phyloP scores from a whole-genome alignment of 2,113 vertebrate genomes.

The Pseudopipra pipra region DNA sequence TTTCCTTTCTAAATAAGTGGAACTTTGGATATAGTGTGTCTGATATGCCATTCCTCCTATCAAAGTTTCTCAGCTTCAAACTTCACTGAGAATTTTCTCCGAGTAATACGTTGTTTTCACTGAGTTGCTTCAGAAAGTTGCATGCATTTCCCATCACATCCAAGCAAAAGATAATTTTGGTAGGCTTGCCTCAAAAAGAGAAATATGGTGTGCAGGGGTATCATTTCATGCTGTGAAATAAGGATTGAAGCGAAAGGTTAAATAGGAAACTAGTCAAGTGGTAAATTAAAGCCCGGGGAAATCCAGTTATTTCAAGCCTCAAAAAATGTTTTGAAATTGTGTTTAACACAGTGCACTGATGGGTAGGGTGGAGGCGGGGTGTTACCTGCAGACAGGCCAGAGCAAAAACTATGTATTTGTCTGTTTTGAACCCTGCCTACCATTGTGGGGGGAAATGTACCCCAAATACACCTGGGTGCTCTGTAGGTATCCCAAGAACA shows the following conservation, averaged over 20 bases:
- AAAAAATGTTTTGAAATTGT: constrained; percentile 48
- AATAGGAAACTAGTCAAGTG: constrained; percentile 65
- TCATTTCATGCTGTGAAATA: constrained; percentile 56
- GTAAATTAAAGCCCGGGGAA: constrained; percentile 67
- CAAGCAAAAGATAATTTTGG: constrained; percentile 50
- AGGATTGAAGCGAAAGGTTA: constrained; percentile 60
- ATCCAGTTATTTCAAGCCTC: constrained; percentile 52
- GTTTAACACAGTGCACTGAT: neutral
- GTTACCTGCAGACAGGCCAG: neutral
- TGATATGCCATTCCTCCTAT: neutral
- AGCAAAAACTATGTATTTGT: neutral
- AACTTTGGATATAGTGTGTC: neutral
- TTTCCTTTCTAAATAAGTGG: neutral
- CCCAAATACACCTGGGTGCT: neutral
- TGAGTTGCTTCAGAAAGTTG: constrained; percentile 34
- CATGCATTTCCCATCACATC: constrained; percentile 16
- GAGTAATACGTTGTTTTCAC: neutral
- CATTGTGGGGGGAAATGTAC: fast-evolving
- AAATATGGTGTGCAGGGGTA: constrained; percentile 40
- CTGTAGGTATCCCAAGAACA: neutral
- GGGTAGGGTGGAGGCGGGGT: neutral
- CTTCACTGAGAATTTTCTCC: neutral
- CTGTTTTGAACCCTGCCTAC: neutral
- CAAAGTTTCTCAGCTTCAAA: constrained; percentile 13
- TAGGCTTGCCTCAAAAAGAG: constrained; percentile 18